Base-by-base conservation (phyloP, 1,140 invertebrate species). In the Eciton burchellii region DNA sequence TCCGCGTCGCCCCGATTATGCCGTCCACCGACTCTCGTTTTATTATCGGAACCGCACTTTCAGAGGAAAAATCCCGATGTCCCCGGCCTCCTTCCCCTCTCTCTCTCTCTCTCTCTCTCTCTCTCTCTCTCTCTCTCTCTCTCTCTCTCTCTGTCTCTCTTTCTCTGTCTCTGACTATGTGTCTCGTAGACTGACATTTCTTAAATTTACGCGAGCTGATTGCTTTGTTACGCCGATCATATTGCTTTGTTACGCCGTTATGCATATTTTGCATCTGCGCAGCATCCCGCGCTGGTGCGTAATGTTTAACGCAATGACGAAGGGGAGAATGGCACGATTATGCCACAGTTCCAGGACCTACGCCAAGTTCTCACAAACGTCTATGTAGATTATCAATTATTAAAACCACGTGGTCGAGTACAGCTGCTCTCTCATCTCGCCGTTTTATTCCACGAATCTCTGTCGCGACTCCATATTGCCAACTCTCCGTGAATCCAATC, bases 351-450 rank as follows among this genome's bases (percentile, higher is more conserved):
- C 91, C 84, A 74, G 87, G 92, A 91, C 83, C 79, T 60, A 59
- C 83, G 79, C 68, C 65, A 87, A 90, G 85, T 93, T 93, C 93
- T 92, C 91, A 91, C 89, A 91, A 92, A 89, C 83, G 84, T 83
- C 60, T 88, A 83, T 57, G 84, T 74, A 88, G 90, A 93, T 94
- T 91, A 94, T 93, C 91, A 94, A 94, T 94, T 94, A 94, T 94
- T 93, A 93, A 93, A 93, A 92, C 88, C 93, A 94, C 90, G 89
- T 93, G 93, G 88, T 52, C 65, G 62, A n/a, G 82, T 57, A 63
- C 68, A 56, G 35, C 52, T 60, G 73, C 84, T 88, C 89, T 93
- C 90, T 91, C 89, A 92, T 92, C 90, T 91, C 79, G 91, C 90
- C 89, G 88, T 90, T 88, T 72, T 73, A 57, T 93, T 93, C 91